Evolutionary conservation across 2,888 invertebrate species (phyloP).

Genomic region (Harpalus rufipes): DNA sequence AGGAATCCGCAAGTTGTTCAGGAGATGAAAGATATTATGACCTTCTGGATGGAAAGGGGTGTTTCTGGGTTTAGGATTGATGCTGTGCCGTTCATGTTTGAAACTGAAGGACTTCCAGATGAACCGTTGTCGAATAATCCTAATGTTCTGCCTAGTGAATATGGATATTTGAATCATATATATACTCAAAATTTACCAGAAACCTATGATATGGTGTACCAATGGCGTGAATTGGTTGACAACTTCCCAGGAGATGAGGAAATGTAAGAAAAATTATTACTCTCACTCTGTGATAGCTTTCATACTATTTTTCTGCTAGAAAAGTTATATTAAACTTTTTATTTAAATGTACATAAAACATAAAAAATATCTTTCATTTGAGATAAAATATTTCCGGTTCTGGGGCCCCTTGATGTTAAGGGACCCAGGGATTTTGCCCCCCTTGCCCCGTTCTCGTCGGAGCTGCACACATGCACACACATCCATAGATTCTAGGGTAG

Average conservation of each 20-base stretch:
- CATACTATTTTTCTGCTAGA: too few relatives aligned
- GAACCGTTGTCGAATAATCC: constrained; percentile 79
- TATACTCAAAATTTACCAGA: constrained; percentile 81
- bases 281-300: neutral
- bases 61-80: constrained; percentile 88
- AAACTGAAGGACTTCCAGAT: constrained; percentile 79
- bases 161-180: constrained; percentile 80
- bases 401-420: too few relatives aligned
- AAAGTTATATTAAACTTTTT: too few relatives aligned
- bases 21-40: constrained; percentile 84
- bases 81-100: constrained; percentile 80
- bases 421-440: too few relatives aligned
- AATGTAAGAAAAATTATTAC: constrained; percentile 72
- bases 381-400: too few relatives aligned
- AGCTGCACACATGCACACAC: too few relatives aligned
- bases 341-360: too few relatives aligned
- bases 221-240: constrained; percentile 83
- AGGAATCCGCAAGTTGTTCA: constrained; percentile 84
- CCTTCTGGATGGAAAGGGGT: constrained; percentile 87
- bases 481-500: too few relatives aligned
- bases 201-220: constrained; percentile 83
- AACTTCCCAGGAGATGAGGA: constrained; percentile 74
- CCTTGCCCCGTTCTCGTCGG: too few relatives aligned
- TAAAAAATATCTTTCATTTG: too few relatives aligned
- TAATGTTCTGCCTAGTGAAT: constrained; percentile 74